phyloP scores from a whole-genome alignment of 2,113 vertebrate species.

The Austrofundulus limnaeus region DNA sequence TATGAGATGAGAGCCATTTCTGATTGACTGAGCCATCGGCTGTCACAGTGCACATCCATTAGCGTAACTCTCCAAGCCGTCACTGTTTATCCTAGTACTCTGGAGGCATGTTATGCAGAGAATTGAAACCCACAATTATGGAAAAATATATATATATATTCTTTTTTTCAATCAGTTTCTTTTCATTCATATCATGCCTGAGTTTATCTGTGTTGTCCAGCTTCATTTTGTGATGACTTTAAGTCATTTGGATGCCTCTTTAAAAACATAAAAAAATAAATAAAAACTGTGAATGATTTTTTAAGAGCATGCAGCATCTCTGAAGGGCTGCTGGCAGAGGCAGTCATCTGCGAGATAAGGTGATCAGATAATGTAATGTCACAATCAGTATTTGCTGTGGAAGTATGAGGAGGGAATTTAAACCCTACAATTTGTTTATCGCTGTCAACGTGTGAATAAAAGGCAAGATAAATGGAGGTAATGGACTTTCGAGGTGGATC shows the following conservation, averaged over 20 bases:
- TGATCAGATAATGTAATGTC: constrained; percentile 67
- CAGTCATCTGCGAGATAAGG: constrained; percentile 43
- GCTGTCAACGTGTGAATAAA: constrained; percentile 73
- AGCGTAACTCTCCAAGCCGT: constrained; percentile 59
- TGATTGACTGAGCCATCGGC: constrained; percentile 75
- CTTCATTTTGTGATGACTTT: constrained; percentile 48
- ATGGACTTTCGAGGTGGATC: constrained; percentile 65
- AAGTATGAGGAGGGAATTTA: constrained; percentile 9
- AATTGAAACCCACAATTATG: constrained; percentile 64
- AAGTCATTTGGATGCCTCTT: constrained; percentile 43
- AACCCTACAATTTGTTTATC: constrained; percentile 70
- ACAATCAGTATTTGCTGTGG: constrained; percentile 47
- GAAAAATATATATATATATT: constrained; percentile 6
- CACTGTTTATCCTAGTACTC: constrained; percentile 39
- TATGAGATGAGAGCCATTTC: constrained; percentile 70
- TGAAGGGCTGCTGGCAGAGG: constrained; percentile 56
- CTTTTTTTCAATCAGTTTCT: constrained; percentile 53
- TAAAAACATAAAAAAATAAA: neutral
- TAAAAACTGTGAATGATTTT: constrained; percentile 35
- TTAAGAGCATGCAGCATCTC: constrained; percentile 37
- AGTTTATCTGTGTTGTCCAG: constrained; percentile 49
- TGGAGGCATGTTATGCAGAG: constrained; percentile 22
- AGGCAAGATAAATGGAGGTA: constrained; percentile 72
- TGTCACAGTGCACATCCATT: constrained; percentile 67
- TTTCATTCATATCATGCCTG: constrained; percentile 38